Conservation (phyloP, 2,888 invertebrate genomes). For the Heliconius hortense region DNA sequence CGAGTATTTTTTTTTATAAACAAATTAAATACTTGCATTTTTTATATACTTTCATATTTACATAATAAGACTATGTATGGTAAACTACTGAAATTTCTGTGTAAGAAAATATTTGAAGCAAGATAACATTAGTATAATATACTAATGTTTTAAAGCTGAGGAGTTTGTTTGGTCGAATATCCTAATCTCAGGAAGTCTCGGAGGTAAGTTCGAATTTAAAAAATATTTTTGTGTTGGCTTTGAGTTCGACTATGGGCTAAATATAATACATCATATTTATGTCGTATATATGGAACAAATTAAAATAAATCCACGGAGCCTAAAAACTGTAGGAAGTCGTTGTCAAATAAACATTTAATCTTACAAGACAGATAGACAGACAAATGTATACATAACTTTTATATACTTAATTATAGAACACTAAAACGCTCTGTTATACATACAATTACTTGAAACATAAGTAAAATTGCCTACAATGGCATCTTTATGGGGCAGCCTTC, state of each 20-base stretch:
- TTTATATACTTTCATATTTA: neutral
- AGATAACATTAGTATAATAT: too few species aligned
- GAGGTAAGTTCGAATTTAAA: too few species aligned
- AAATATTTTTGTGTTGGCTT: too few species aligned
- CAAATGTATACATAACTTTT: neutral
- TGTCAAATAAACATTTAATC: neutral
- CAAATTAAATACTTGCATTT: neutral
- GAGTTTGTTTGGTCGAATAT: too few species aligned
- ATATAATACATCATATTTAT: too few species aligned
- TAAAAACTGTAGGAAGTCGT: neutral
- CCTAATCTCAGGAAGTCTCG: too few species aligned
- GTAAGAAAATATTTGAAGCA: neutral
- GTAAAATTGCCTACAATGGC: conserved; percentile 21
- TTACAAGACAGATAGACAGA: neutral
- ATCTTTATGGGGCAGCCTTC: conserved; percentile 12
- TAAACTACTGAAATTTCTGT: neutral
- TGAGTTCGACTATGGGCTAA: too few species aligned
- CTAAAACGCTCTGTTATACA: conserved; percentile 6
- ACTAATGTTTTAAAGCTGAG: too few species aligned
- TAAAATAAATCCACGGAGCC: neutral
- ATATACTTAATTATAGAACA: conserved; percentile 8
- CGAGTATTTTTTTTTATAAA: neutral
- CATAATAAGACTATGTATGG: neutral
- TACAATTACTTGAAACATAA: conserved; percentile 18
- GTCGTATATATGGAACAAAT: neutral